Percentiles rank a stretch among this genome's conserved stretches.
These are phyloP conservation scores for Agriopis aurantiaria DNA, from an alignment of 2,888 invertebrate genomes.

Conservation along the genomic window DNA sequence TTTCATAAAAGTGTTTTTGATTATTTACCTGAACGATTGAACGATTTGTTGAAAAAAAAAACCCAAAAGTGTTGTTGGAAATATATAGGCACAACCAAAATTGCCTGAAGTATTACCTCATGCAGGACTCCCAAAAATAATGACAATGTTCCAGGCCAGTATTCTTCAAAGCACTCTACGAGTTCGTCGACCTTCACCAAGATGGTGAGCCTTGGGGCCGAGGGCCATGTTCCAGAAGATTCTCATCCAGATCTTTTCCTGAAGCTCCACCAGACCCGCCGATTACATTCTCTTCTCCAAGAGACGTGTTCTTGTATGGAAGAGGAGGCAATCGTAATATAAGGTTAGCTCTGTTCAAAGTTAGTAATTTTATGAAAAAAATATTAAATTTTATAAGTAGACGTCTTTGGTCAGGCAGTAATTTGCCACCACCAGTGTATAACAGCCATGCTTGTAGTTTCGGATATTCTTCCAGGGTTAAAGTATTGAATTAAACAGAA, in stretches of 20 bases:
- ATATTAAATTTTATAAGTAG: no score
- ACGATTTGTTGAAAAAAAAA: no score
- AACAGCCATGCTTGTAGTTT: no score
- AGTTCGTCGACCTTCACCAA: constrained; percentile 95
- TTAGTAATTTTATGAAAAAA: no score
- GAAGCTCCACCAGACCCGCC: constrained; percentile 88
- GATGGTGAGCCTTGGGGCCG: constrained; percentile 93
- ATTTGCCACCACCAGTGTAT: no score
- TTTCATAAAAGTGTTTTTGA: neutral
- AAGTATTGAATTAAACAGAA: no score
- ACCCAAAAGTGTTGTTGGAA: no score
- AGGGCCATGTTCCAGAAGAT: constrained; percentile 92
- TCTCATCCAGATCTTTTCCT: constrained; percentile 88
- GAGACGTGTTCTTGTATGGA: constrained; percentile 94
- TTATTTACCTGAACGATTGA: no score
- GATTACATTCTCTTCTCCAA: constrained; percentile 92
- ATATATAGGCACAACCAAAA: no score
- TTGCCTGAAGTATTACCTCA: no score
- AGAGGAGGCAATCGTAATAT: constrained; percentile 94
- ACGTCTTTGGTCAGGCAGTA: no score
- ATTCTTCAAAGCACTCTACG: constrained; percentile 94
- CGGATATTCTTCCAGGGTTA: no score
- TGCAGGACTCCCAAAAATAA: neutral
- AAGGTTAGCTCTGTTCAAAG: constrained; percentile 80
- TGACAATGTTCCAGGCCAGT: constrained; percentile 88